A percentile compares a stretch with the other conserved stretches of the same genome.
Conservation (phyloP, 1,140 invertebrate species). For the Drosophila repletoides region DNA sequence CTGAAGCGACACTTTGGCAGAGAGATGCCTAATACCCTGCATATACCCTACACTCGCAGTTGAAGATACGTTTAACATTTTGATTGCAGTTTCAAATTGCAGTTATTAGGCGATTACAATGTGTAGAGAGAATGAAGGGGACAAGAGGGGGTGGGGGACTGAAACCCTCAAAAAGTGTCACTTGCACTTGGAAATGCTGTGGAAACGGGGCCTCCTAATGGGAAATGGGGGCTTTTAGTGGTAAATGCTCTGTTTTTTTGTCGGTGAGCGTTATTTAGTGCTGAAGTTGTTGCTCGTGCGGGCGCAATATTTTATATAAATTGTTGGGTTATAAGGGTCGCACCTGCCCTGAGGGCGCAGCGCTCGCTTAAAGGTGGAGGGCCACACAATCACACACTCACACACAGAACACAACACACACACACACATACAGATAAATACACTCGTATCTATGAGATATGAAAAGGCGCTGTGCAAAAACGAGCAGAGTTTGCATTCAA, state of each 20-base stretch:
- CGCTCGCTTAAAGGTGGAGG: slow-evolving; percentile 9
- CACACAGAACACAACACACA: neutral
- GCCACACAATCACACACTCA: slow-evolving; percentile 1
- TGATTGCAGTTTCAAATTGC: slow-evolving; percentile 67
- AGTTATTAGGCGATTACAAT: slow-evolving; percentile 51
- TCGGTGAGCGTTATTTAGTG: slow-evolving; percentile 48
- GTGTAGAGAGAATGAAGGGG: slow-evolving; percentile 1
- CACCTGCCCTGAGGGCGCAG: slow-evolving; percentile 53
- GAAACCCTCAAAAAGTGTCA: slow-evolving; percentile 36
- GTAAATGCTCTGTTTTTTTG: slow-evolving; percentile 17
- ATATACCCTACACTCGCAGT: slow-evolving; percentile 29
- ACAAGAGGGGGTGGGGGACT: neutral
- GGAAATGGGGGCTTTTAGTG: slow-evolving; percentile 52
- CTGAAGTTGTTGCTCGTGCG: slow-evolving; percentile 46
- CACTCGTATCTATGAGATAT: slow-evolving; percentile 53
- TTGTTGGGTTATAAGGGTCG: slow-evolving; percentile 74
- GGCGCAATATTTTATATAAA: slow-evolving; percentile 74
- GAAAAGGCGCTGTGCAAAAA: slow-evolving; percentile 37
- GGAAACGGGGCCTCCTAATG: slow-evolving; percentile 3
- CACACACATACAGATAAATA: neutral
- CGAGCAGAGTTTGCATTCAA: slow-evolving; percentile 41
- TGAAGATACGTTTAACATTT: slow-evolving; percentile 44
- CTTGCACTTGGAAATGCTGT: slow-evolving; percentile 36
- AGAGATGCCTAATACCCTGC: slow-evolving; percentile 8
- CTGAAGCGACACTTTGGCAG: no score